A percentile compares a stretch with the other conserved stretches of the same genome.
These are phyloP conservation scores for Hetaerina titia DNA, from an alignment of 2,888 invertebrate species.

Conservation along the genomic window DNA sequence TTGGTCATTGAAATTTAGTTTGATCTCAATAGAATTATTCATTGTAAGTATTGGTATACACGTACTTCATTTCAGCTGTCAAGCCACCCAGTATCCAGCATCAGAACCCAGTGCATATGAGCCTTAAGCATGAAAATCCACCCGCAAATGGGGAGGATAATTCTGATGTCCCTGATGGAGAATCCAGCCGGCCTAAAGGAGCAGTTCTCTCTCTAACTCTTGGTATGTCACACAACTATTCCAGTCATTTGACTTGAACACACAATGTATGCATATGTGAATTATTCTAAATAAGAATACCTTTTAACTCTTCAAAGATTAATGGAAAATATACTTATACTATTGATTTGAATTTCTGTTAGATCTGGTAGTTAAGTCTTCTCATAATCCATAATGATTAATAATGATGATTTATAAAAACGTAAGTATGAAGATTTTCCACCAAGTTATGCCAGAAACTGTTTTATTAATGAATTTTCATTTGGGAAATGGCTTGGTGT, in stretches of 20 bases:
- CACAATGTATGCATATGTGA: neutral
- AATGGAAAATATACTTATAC: neutral
- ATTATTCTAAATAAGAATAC: neutral
- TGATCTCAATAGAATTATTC: too few relatives aligned
- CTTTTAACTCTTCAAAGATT: neutral
- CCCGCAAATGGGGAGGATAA: neutral
- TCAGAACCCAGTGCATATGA: neutral
- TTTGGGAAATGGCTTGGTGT: too few relatives aligned
- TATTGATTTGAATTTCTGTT: neutral
- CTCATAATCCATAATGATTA: neutral
- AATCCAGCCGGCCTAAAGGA: constrained; percentile 83
- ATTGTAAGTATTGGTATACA: too few relatives aligned
- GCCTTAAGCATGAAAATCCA: constrained; percentile 1
- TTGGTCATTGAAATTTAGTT: too few relatives aligned
- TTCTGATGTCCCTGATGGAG: constrained; percentile 70
- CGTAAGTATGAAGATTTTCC: too few relatives aligned
- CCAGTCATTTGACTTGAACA: neutral
- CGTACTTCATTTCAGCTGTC: neutral
- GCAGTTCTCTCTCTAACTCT: constrained; percentile 89
- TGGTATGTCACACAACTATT: constrained; percentile 77
- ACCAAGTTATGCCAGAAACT: too few relatives aligned
- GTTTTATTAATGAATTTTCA: too few relatives aligned
- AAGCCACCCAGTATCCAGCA: constrained; percentile 16
- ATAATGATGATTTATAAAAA: too few relatives aligned
- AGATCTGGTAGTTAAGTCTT: neutral